Conservation (phyloP, 2,888 invertebrate species). For the Prosapia bicincta region DNA sequence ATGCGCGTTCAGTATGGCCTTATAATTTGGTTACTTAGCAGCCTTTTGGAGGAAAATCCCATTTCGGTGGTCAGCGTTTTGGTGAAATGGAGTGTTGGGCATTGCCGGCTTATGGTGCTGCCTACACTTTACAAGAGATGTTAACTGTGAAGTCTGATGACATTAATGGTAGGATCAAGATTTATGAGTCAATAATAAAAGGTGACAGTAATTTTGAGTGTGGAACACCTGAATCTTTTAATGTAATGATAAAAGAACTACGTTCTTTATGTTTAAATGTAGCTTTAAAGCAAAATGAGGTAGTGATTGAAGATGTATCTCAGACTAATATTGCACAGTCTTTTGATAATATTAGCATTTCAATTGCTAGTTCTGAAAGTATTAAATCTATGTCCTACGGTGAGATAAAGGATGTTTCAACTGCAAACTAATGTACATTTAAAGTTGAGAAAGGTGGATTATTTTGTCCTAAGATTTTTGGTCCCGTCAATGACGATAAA, state of each 20-base stretch:
- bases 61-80: constrained; percentile 31
- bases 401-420: not conserved
- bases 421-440: constrained; percentile 25
- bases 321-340: too few species aligned
- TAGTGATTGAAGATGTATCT: constrained; percentile 7
- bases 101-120: constrained; percentile 29
- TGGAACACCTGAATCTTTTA: constrained; percentile 30
- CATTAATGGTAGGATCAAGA: constrained; percentile 21
- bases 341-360: too few species aligned
- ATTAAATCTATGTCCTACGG: too few species aligned
- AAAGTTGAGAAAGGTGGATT: constrained; percentile 26
- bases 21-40: constrained; percentile 30
- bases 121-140: constrained; percentile 28
- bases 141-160: constrained; percentile 31
- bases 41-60: constrained; percentile 30
- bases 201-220: constrained; percentile 14
- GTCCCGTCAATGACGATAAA: constrained; percentile 24
- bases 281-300: not conserved
- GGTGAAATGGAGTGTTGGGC: constrained; percentile 33
- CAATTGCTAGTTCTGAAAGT: too few species aligned
- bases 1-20: constrained; percentile 27
- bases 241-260: constrained; percentile 29
- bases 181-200: constrained; percentile 26
- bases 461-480: constrained; percentile 28
- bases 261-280: constrained; percentile 15